A percentile compares a stretch with the other conserved stretches of the same genome.
phyloP scores from a whole-genome alignment of 2,888 invertebrate genomes.

The Lycophotia porphyrea region DNA sequence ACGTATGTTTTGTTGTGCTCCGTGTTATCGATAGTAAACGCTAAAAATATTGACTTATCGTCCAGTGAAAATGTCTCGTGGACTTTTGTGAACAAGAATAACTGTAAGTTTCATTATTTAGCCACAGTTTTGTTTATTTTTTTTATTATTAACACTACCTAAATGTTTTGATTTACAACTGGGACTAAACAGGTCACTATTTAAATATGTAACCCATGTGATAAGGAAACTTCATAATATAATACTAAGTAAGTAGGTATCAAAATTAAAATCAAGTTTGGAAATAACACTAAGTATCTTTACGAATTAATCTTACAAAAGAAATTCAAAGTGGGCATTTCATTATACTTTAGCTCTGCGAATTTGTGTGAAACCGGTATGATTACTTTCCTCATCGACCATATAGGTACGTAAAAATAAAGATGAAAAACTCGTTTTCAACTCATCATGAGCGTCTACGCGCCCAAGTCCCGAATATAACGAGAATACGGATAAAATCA shows the following conservation, averaged over 20 bases:
- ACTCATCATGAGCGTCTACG: not conserved
- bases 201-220: conserved; percentile 26
- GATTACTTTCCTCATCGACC: not conserved
- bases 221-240: conserved; percentile 38
- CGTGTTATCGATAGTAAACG: conserved; percentile 48
- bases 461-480: not conserved
- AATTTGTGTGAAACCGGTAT: not conserved
- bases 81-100: conserved; percentile 82
- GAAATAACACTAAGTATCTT: not conserved
- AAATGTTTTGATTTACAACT: conserved; percentile 18
- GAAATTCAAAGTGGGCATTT: not conserved
- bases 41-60: conserved; percentile 62
- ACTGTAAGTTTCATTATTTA: conserved; percentile 78
- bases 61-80: conserved; percentile 70
- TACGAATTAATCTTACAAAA: not conserved
- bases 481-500: not conserved
- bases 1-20: conserved; percentile 57
- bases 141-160: not conserved
- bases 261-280: conserved; percentile 4
- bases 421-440: not conserved
- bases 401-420: not conserved
- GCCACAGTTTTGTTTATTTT: conserved; percentile 13
- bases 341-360: too few relatives aligned
- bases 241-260: not conserved
- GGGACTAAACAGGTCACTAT: conserved; percentile 19